Evolutionary conservation across 2,888 invertebrate species (phyloP), one percentile per base, ranked within the genome.

Genomic region (Amblyjoppa proteus): DNA sequence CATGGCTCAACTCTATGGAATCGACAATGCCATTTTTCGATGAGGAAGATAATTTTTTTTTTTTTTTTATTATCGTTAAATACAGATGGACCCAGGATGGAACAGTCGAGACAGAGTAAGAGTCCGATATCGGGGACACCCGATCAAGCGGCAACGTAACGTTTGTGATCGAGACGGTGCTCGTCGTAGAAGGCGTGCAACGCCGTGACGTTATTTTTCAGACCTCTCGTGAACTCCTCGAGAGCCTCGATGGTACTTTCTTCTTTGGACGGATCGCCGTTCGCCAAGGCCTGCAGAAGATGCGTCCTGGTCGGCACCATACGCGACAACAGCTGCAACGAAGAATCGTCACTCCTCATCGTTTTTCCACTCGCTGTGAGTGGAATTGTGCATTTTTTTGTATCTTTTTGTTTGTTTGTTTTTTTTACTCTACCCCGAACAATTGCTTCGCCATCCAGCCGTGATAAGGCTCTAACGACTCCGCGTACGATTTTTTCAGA

Each of bases 381-480:
- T 76, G 53, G 7, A 53, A 53, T 53, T n/a, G 6, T 53, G 53
- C n/a, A 53, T 53, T n/a, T 13, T 53, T 53, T 20, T 31, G 20
- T 20, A 20, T 49, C 41, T 20, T 34, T 34, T 34, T 34, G 5
- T 31, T 31, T 31, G 45, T 38, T 75, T 58, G 34, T 70, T 64
- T 75, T 9, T 64, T 34, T 49, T 49, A 51, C 20, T 64, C 9
- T 95, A 97, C 97, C 92, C 95, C 94, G 93, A 97, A 97, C 71
- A 97, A 93, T 94, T 97, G 96, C 91, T 96, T 96, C 3, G 97
- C 96, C 90, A 97, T 94, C 96, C 97, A 97, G 86, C 96, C 96
- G 90, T 97, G 97, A 92, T 97, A 96, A 84, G 95, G 95, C 92
- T 97, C 96, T 28, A 98, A 94, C 51, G 97, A 96, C 73, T 95